These are phyloP conservation scores for Corella eumyota DNA, from an alignment of 23 tunicate species.

Conservation along the genomic window DNA sequence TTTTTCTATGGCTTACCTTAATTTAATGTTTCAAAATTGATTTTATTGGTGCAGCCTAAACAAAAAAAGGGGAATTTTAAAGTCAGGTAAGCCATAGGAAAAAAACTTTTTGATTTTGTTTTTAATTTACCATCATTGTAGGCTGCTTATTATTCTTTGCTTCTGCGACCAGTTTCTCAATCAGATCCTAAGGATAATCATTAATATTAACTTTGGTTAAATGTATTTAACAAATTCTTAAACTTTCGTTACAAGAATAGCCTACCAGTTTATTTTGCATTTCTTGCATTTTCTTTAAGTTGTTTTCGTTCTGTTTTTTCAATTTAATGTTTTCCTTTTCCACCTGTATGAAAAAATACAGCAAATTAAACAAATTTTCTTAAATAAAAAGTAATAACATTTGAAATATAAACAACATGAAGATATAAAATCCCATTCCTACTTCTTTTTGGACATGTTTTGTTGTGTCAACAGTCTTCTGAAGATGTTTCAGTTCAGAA, in stretches of 20 bases:
- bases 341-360: conserved; percentile 2
- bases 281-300: conserved; percentile 11
- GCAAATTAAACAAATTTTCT: neutral
- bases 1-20: conserved; percentile 32
- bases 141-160: conserved; percentile 16
- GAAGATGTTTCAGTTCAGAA: conserved; percentile 43
- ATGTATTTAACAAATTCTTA: neutral
- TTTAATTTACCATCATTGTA: conserved; percentile 15
- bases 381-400: neutral
- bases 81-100: conserved; percentile 42
- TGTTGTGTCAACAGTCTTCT: conserved; percentile 6
- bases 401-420: neutral
- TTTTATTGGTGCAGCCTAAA: conserved; percentile 25
- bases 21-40: conserved; percentile 11
- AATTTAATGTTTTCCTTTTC: conserved; percentile 17
- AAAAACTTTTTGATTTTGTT: neutral
- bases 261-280: conserved; percentile 33
- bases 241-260: no score
- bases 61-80: neutral
- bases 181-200: conserved; percentile 6
- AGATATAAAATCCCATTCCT: neutral
- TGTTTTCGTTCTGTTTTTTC: conserved; percentile 11
- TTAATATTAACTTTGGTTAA: neutral
- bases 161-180: conserved; percentile 20
- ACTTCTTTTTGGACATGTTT: conserved; percentile 18